phyloP scores from a whole-genome alignment of 1,140 invertebrate genomes.

The Apis florea region DNA sequence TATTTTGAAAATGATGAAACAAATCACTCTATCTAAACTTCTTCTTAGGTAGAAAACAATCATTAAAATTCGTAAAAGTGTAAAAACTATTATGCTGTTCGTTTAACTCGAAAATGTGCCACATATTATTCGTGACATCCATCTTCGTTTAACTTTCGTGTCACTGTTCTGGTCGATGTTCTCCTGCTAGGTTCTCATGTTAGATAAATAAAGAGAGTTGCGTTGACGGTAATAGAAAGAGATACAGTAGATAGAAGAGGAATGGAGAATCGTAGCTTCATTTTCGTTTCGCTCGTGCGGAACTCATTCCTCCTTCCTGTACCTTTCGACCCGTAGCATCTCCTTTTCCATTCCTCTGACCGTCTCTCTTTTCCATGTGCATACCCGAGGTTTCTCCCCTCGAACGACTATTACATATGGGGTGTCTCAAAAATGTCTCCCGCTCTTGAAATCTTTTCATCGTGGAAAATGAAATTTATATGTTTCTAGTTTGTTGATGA shows the following conservation, averaged over 20 bases:
- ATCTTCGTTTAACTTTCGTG: conserved; percentile 34
- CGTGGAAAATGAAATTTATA: background rate
- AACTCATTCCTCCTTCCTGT: conserved; percentile 36
- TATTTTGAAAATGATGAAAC: background rate
- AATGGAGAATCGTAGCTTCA: conserved; percentile 33
- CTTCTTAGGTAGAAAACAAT: background rate
- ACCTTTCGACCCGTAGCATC: conserved; percentile 25
- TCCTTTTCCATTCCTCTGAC: conserved; percentile 14
- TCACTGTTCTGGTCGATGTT: background rate
- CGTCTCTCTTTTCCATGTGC: background rate
- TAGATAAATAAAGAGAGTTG: conserved; percentile 5
- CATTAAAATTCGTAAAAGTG: background rate
- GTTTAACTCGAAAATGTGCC: conserved; percentile 60
- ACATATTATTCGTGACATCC: conserved; percentile 52
- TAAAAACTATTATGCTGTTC: conserved; percentile 44
- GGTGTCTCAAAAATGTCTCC: conserved; percentile 32
- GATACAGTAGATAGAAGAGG: background rate
- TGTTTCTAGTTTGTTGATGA: background rate
- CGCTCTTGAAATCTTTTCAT: background rate
- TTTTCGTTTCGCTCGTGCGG: conserved; percentile 48
- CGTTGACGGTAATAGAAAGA: background rate
- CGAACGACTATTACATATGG: conserved; percentile 19
- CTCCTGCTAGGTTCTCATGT: conserved; percentile 1
- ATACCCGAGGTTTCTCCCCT: conserved; percentile 46
- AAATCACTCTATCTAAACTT: background rate